Conservation (phyloP, 2,797 vertebrate genomes). For the Loriculus beryllinus region DNA sequence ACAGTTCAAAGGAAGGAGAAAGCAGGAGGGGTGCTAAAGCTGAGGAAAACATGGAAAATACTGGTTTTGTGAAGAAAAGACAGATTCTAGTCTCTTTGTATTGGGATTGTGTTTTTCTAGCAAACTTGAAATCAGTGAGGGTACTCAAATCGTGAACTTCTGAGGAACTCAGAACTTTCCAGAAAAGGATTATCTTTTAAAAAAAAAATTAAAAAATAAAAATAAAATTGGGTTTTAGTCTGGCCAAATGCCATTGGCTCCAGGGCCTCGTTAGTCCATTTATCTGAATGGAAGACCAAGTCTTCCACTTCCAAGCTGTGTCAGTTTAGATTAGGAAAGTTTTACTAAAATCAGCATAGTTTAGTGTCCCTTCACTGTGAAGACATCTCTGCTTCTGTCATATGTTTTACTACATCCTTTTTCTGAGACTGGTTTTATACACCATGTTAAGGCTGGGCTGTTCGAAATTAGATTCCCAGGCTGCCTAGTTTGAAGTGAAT, state of each 20-base stretch:
- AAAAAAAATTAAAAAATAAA: neutral
- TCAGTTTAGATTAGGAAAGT: neutral
- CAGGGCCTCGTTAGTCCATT: neutral
- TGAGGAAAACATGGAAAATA: neutral
- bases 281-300: neutral
- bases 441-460: neutral
- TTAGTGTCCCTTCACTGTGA: neutral
- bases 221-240: neutral
- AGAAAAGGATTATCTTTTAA: neutral
- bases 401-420: neutral
- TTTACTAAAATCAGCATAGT: neutral
- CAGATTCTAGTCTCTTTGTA: neutral
- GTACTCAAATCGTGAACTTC: neutral
- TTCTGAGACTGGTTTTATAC: neutral
- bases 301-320: neutral
- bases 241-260: neutral
- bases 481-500: neutral
- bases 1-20: slow-evolving; percentile 28
- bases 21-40: neutral
- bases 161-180: neutral
- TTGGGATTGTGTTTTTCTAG: neutral
- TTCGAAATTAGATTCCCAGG: neutral
- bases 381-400: neutral
- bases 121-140: neutral
- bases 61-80: neutral